Evolutionary conservation across 1,140 invertebrate species (phyloP), one percentile per base, ranked within the genome.

Genomic region (Cyclargus thomasi): DNA sequence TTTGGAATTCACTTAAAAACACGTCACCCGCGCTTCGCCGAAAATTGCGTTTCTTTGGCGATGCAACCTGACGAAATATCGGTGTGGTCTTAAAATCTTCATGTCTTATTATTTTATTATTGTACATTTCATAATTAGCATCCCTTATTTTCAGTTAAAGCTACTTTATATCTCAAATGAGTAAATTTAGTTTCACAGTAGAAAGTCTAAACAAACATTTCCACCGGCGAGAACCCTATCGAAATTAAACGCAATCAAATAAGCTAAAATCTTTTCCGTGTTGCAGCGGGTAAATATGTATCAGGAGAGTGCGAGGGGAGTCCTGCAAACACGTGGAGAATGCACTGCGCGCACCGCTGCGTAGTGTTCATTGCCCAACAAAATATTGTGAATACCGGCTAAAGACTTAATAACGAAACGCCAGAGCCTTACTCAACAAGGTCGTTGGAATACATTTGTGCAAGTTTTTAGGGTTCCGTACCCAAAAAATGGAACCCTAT

Each of bases 1-100:
- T 74, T 67, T 75, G 67, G 72, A 76, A 76, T 79, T 71, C 64
- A 67, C 55, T 59, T 59, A n/a, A 55, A 55, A n/a, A 21, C 18
- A 20, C 55, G 55, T 59, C 18, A 20, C 1, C 20, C 18, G 10
- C 18, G 55, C 18, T 59, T 20, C 55, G 20, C 18, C 20, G 55
- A 20, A 59, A 59, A 59, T 20, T 17, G 20, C 55, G 11, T 21
- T 59, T 17, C 39, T 47, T 47, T 47, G 14, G 14, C 11, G 11
- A 47, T 16, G 14, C 39, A 14, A 0, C 2, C 8, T 47, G 39
- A 47, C 39, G 39, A 47, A 47, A 47, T 47, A 47, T 47, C 39
- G 39, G 14, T 47, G 10, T 11, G 14, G 39, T 47, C 14, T 47
- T 47, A 14, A 47, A 4, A 29, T 29, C 5, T 7, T 29, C 8